Evolutionary conservation across 2,113 vertebrate genomes (phyloP).

Genomic region (Orientallactaga bullata): DNA sequence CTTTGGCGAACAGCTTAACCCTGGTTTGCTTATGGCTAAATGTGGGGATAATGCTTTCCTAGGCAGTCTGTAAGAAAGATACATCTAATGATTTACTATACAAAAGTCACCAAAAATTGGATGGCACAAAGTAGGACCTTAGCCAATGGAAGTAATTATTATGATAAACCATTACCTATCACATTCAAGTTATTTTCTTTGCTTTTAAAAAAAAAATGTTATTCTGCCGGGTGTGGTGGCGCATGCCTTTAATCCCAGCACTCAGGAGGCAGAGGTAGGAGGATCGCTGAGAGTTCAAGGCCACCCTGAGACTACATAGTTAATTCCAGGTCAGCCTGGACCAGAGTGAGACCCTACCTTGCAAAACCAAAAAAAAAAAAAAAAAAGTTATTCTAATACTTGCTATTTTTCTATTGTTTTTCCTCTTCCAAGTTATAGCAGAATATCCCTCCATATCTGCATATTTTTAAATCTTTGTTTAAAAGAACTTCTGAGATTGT

Average conservation of each 20-base stretch:
- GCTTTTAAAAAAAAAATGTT: background rate
- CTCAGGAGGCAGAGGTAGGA: too few relatives aligned
- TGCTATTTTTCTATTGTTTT: background rate
- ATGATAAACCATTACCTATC: background rate
- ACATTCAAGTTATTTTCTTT: conserved; percentile 12
- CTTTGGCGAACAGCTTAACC: background rate
- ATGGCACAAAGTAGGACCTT: background rate
- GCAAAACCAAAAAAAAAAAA: too few relatives aligned
- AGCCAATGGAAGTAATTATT: background rate
- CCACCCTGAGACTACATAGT: too few relatives aligned
- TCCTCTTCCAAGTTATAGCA: background rate
- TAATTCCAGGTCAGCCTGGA: too few relatives aligned
- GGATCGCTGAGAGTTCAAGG: too few relatives aligned
- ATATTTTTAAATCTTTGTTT: background rate
- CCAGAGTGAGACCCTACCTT: too few relatives aligned
- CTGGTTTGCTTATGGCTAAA: conserved; percentile 2
- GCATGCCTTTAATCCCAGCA: too few relatives aligned
- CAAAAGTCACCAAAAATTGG: background rate
- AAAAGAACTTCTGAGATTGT: conserved; percentile 46
- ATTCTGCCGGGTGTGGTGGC: too few relatives aligned
- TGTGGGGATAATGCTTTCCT: background rate
- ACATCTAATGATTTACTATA: background rate
- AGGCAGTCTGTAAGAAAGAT: background rate
- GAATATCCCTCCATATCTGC: background rate
- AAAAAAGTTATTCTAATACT: background rate